A percentile compares a stretch with the other conserved stretches of the same genome.
phyloP scores from a whole-genome alignment of 2,113 vertebrate species.

The Bubo bubo region DNA sequence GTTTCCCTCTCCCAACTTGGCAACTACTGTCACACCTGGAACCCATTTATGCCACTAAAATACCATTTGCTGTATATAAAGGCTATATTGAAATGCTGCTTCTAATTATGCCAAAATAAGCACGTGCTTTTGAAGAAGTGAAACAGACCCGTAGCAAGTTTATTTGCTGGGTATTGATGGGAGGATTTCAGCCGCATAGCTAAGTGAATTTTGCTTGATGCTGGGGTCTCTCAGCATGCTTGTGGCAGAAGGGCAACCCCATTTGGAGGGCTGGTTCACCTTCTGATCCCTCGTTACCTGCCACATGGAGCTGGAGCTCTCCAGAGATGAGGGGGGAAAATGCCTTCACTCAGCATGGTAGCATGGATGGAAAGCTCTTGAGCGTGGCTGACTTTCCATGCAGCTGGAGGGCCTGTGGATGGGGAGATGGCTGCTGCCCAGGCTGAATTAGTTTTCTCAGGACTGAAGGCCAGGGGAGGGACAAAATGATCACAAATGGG shows the following conservation, averaged over 20 bases:
- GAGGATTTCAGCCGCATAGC: not conserved
- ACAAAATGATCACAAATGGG: not conserved
- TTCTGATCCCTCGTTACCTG: not conserved
- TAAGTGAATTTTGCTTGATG: not conserved
- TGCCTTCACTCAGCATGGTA: not conserved
- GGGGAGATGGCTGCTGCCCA: not conserved
- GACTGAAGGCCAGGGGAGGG: not conserved
- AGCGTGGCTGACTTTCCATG: not conserved
- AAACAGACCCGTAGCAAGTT: not conserved
- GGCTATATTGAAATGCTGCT: not conserved
- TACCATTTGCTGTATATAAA: not conserved
- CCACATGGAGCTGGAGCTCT: not conserved
- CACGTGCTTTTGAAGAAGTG: not conserved
- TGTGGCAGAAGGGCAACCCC: not conserved
- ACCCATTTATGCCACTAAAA: not conserved
- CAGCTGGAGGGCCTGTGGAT: not conserved
- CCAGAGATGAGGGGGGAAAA: not conserved
- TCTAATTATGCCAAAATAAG: not conserved
- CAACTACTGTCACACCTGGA: not conserved
- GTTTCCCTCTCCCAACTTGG: not conserved
- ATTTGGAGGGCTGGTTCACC: not conserved
- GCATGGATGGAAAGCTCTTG: not conserved
- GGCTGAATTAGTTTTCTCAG: not conserved
- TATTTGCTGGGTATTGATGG: not conserved
- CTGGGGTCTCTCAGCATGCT: not conserved